Evolutionary conservation across 2,888 invertebrate species (phyloP).

Genomic region (Galeruca laticollis): DNA sequence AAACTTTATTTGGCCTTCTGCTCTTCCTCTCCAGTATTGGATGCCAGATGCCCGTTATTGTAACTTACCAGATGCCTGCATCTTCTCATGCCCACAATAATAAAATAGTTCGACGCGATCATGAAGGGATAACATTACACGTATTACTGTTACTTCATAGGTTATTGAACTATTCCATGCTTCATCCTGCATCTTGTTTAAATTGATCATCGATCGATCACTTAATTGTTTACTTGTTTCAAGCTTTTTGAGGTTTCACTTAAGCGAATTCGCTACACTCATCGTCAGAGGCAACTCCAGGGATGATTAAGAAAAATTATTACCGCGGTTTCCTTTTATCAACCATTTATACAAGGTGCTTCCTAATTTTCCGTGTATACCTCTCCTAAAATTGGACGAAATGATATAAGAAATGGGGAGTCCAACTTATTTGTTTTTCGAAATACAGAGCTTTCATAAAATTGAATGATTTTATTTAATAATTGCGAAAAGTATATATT

Average conservation of each 20-base stretch:
- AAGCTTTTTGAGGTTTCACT: slow-evolving; percentile 5
- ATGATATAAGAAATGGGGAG: too few species aligned
- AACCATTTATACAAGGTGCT: too few species aligned
- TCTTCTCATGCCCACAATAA: slow-evolving; percentile 1
- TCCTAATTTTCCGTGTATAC: too few species aligned
- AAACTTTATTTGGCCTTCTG: slow-evolving; percentile 4
- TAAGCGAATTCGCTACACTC: not conserved
- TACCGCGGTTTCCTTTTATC: too few species aligned
- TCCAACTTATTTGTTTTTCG: too few species aligned
- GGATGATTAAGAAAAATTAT: too few species aligned
- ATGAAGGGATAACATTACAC: slow-evolving; percentile 16
- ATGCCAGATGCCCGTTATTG: slow-evolving; percentile 30
- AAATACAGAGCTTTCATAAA: too few species aligned
- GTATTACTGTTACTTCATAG: not conserved
- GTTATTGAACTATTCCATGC: slow-evolving; percentile 17
- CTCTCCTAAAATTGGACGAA: too few species aligned
- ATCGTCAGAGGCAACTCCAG: not conserved
- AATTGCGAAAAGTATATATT: too few species aligned
- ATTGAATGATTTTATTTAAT: too few species aligned
- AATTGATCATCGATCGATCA: slow-evolving; percentile 2
- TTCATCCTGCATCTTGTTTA: slow-evolving; percentile 12
- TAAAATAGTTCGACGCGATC: slow-evolving; percentile 28
- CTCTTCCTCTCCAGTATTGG: slow-evolving; percentile 9
- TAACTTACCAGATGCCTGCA: slow-evolving; percentile 30
- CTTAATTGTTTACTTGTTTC: slow-evolving; percentile 12